Evolutionary conservation across 1,140 invertebrate species (phyloP).

Genomic region (Trachymyrmex cornetzi): DNA sequence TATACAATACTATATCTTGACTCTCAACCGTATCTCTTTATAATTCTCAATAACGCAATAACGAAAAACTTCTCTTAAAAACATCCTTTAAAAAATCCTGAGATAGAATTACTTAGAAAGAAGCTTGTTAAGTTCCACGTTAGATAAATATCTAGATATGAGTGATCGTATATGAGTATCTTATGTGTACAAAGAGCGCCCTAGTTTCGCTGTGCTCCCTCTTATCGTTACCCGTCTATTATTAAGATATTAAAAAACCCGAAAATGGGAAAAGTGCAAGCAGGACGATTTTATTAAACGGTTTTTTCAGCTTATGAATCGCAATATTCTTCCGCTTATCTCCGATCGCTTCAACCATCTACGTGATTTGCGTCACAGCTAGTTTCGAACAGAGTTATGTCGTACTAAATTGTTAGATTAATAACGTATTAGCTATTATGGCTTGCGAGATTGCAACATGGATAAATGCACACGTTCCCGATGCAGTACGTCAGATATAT

Average conservation of each 20-base stretch:
- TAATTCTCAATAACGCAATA: not conserved
- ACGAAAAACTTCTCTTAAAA: not conserved
- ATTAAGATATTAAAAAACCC: conserved; percentile 30
- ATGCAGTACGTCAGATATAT: not conserved
- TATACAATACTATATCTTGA: not conserved
- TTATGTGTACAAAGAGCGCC: not conserved
- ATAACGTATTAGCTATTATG: conserved; percentile 7
- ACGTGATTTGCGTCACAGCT: not conserved
- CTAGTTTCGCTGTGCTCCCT: not conserved
- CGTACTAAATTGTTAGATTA: conserved; percentile 9
- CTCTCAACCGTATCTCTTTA: not conserved
- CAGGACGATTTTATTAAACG: not conserved
- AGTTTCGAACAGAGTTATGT: not conserved
- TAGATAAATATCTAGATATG: not conserved
- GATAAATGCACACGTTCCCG: not conserved
- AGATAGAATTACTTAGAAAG: conserved; percentile 11
- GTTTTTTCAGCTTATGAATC: not conserved
- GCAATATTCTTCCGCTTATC: not conserved
- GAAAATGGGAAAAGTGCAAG: not conserved
- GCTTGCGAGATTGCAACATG: not conserved
- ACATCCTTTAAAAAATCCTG: not conserved
- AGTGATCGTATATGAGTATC: not conserved
- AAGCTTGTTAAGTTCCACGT: not conserved
- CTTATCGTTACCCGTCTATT: not conserved
- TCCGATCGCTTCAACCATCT: not conserved